Evolutionary conservation across 1,140 invertebrate genomes (phyloP).

Genomic region (Bombus ignitus): DNA sequence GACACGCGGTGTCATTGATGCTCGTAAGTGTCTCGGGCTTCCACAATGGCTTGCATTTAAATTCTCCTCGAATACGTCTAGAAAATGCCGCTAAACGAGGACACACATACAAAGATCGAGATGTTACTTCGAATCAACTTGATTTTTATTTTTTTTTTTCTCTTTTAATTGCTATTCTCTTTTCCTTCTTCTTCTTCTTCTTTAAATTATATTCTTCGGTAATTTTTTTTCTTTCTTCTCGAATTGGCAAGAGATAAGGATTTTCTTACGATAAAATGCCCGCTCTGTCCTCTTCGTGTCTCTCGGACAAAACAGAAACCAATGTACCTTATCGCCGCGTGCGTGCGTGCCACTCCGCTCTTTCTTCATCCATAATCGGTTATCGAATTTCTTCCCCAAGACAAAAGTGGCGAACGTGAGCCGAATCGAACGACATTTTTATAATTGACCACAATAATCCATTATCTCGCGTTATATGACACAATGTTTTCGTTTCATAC

Average conservation of each 20-base stretch:
- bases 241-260: background rate
- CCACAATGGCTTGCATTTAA: slow-evolving; percentile 51
- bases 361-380: background rate
- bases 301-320: background rate
- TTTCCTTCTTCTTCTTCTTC: no score
- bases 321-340: background rate
- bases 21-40: slow-evolving; percentile 54
- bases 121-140: background rate
- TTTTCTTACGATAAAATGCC: background rate
- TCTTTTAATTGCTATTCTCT: background rate
- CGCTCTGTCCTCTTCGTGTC: background rate
- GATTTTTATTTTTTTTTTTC: background rate
- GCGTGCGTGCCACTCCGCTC: background rate
- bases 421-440: slow-evolving; percentile 6
- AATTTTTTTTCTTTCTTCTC: no score
- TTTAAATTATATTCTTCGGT: background rate
- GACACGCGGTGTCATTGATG: slow-evolving; percentile 52
- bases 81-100: slow-evolving; percentile 29
- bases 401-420: background rate
- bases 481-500: slow-evolving; percentile 10
- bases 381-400: background rate
- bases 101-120: background rate
- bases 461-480: background rate
- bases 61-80: slow-evolving; percentile 33
- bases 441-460: slow-evolving; percentile 5